These are phyloP conservation scores for Drosophila helvetica DNA, from an alignment of 2,888 invertebrate species.

Conservation along the genomic window DNA sequence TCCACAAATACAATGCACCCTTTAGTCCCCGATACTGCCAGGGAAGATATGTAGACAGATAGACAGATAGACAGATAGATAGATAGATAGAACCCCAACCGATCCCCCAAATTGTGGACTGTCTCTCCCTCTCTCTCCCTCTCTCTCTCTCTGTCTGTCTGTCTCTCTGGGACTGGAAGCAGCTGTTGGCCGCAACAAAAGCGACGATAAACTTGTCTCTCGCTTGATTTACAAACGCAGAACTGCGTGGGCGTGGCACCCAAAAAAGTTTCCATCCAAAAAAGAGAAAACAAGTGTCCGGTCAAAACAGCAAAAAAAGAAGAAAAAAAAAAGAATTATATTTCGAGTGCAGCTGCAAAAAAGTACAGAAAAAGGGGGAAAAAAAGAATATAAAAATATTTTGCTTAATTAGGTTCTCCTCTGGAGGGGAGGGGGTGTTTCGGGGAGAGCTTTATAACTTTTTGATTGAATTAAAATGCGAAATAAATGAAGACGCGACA, in stretches of 20 bases:
- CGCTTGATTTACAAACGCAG: constrained; percentile 69
- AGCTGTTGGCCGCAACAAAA: constrained; percentile 26
- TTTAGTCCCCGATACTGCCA: neutral
- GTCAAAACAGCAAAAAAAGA: neutral
- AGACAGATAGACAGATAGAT: neutral
- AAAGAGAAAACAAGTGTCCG: neutral
- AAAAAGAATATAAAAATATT: neutral
- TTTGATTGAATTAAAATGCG: neutral
- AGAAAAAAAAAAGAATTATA: neutral
- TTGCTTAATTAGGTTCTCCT: neutral
- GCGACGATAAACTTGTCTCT: constrained; percentile 62
- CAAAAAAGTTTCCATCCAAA: constrained; percentile 3
- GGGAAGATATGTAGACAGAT: neutral
- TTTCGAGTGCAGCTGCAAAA: neutral
- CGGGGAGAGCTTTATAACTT: neutral
- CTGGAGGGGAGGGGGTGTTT: neutral
- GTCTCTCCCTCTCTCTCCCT: too few relatives aligned
- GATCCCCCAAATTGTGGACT: constrained; percentile 10
- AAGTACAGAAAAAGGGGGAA: neutral
- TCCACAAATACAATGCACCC: neutral
- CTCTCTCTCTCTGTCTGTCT: too few relatives aligned
- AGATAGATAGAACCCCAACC: neutral
- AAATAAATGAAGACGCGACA: neutral
- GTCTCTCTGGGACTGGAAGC: constrained; percentile 21
- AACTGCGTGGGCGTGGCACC: constrained; percentile 23